Conservation (phyloP, 2,113 vertebrate species). For the Mustela lutreola region DNA sequence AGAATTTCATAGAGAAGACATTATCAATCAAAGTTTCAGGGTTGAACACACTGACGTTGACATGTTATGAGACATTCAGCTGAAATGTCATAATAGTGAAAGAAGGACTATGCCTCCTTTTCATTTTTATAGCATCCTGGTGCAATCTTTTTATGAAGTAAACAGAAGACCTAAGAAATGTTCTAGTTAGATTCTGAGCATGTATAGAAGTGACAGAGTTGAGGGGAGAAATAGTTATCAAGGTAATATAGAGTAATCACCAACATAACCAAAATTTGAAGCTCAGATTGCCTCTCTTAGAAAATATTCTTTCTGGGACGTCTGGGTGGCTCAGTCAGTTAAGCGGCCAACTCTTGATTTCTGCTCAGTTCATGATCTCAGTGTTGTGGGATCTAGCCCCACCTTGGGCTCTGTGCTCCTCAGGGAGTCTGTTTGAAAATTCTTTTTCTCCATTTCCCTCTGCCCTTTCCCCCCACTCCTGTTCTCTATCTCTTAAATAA, state of each 20-base stretch:
- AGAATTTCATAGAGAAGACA: not conserved
- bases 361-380: not conserved
- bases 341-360: not conserved
- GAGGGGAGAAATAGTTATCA: not conserved
- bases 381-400: not conserved
- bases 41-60: not conserved
- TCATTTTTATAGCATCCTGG: not conserved
- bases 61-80: not conserved
- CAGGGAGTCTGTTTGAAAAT: not conserved
- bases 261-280: not conserved
- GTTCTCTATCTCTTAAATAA: not conserved
- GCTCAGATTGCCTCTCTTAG: not conserved
- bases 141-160: not conserved
- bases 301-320: not conserved
- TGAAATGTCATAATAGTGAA: not conserved
- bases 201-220: not conserved
- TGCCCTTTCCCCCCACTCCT: not conserved
- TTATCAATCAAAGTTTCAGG: slow-evolving; percentile 9
- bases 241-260: not conserved
- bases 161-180: not conserved
- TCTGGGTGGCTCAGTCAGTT: not conserved
- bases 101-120: not conserved
- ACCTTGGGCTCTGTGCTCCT: not conserved
- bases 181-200: not conserved
- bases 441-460: not conserved